Evolutionary conservation across 1,140 invertebrate genomes (phyloP), one percentile per base, ranked within the genome.

Genomic region (Caerostris darwini): DNA sequence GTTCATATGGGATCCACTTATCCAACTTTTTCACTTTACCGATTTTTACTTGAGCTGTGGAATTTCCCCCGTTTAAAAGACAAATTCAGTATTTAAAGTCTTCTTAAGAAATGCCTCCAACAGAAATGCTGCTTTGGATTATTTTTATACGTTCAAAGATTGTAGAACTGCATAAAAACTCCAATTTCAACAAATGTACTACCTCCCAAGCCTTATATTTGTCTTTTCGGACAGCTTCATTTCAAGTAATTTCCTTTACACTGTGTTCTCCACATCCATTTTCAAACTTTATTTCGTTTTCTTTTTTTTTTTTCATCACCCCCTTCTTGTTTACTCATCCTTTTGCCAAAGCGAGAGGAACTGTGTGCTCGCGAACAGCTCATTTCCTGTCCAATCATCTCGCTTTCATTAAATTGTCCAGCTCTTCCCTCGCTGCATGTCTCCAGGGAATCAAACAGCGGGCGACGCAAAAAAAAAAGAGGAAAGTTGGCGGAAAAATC

Each of bases 311-410:
- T 7, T 69, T 19, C n/a, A 10, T 10, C 61, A 4, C 12, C 50
- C 34, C 34, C 12, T 10, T 10, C 69, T 71, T 71, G 69, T 71
- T 71, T 71, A 4, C 10, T 71, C 19, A 10, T 71, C 19, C 69
- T 71, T 19, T 50, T 34, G 34, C 19, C 69, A 34, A 71, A 71
- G 69, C 50, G 34, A 71, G 69, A 71, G 69, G 50, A 71, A 71
- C 50, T 71, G 69, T 71, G 69, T 71, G 4, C 69, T 8, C 19
- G 19, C 34, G 69, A 71, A 71, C 69, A 71, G 69, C 19, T 71
- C 69, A 71, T 71, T 71, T 71, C 69, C 69, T 50, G 69, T 50
- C 69, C 69, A 71, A 71, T 71, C 69, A 71, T 71, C 69, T 71
- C 50, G 19, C 34, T 71, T 19, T 71, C n/a, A 71, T 71, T 71